Base-by-base conservation (phyloP, 2,797 vertebrate genomes). In the Ctenopoma kingsleyae region DNA sequence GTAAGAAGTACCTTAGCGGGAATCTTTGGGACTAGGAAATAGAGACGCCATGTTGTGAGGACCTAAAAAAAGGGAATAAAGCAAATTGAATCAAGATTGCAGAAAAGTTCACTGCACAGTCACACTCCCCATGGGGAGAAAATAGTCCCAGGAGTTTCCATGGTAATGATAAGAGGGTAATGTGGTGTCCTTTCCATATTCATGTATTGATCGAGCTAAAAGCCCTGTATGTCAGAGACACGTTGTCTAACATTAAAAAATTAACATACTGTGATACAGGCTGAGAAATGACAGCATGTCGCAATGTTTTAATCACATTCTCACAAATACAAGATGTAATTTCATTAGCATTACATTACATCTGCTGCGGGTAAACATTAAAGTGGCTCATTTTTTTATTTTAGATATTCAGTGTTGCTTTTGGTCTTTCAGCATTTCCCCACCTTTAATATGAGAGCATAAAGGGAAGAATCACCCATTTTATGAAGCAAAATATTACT, bases 41-140 rank as follows among this genome's bases (percentile, higher is more conserved):
- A 95, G 47, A 96, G 92, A 35, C 95, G 93, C 95, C 95, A 96
- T 74, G 95, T 94, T 62, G 95, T 94, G 69, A 96, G 91, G 60
- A 95, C 95, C 96, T 96, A 67, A 64, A 67, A 59, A 57, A 22
- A 43, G 16, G 32, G 50, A 57, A 74, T 5, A 68, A 54, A 78
- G 40, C 5, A 82, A 56, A 84, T 55, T 62, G 41, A 74, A 58
- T 72, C 38, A 69, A 53, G 56, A 76, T 52, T 70, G 57, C 13
- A 47, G 71, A 51, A 78, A 83, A 66, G 80, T 87, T 88, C 68
- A 77, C 50, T 49, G 55, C 65, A 52, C 71, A 81, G 46, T 70
- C 65, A 56, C 9, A 59, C 23, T 64, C 54, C 58, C 52, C 5
- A 4, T 10, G 25, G 67, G 44, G 54, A 71, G 58, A 62, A 78